These are phyloP conservation scores for Drosophila bipectinata DNA, from an alignment of 1,140 invertebrate species.

Conservation along the genomic window DNA sequence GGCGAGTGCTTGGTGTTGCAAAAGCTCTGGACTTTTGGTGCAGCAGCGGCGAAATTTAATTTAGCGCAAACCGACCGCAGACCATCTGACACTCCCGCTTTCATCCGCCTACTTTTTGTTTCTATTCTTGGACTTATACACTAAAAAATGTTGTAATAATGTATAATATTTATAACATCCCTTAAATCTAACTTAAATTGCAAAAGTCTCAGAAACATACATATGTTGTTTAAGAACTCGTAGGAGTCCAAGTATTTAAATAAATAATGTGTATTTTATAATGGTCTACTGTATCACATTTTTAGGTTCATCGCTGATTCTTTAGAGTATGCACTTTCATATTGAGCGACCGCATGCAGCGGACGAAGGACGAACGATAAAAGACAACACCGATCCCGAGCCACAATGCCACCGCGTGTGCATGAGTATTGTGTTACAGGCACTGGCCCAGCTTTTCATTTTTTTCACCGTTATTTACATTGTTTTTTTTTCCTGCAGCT, in stretches of 20 bases:
- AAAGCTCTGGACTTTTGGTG: conserved; percentile 53
- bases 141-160: no score
- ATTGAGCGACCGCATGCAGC: conserved; percentile 75
- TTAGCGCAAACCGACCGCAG: conserved; percentile 79
- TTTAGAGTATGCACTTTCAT: conserved; percentile 54
- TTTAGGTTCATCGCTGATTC: conserved; percentile 33
- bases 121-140: conserved; percentile 1
- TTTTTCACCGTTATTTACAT: conserved; percentile 9
- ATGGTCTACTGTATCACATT: no score
- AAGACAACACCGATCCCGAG: conserved; percentile 47
- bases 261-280: no score
- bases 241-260: no score
- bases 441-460: conserved; percentile 27
- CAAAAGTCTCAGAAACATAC: neutral
- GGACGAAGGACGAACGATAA: conserved; percentile 48
- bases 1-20: conserved; percentile 16
- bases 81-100: conserved; percentile 62
- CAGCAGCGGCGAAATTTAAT: conserved; percentile 72
- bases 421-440: conserved; percentile 42
- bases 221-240: no score
- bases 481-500: conserved; percentile 30
- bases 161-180: no score
- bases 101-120: neutral
- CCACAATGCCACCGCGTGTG: conserved; percentile 56
- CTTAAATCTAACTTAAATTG: neutral